Base-by-base conservation (phyloP, 2,888 invertebrate genomes). In the Thymelicus sylvestris region DNA sequence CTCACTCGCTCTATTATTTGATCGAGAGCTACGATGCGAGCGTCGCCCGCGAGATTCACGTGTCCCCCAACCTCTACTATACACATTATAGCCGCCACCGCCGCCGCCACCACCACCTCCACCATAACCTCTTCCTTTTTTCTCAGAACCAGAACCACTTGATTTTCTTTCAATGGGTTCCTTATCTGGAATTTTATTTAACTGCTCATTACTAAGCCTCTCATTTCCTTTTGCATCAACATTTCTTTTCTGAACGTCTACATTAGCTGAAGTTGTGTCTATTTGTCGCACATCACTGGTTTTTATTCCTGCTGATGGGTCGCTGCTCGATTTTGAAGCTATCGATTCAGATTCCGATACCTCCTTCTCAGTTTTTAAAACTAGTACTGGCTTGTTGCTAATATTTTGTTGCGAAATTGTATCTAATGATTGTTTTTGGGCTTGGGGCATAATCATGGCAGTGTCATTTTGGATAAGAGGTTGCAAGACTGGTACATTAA, bases 1-100 rank as follows among this genome's bases (percentile, higher is more conserved):
- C 82, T 97, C 97, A 13, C 96, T 96, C 15, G 92, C 93, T 78
- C 93, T 85, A 74, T 91, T 91, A 75, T 92, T 91, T 71, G 92
- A 92, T 80, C 82, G 92, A 8, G 92, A 92, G 82, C 79, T 94
- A 77, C 89, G 94, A 84, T 82, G 93, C 84, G 83, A 93, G 80
- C 85, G 95, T 80, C 92, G 94, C 82, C 86, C 95, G 86, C 87
- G 94, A 82, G 91, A 88, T 78, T 92, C 91, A 77, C 91, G 90
- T 59, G 92, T 86, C 55, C 94, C 93, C 89, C 93, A 91, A 75
- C 93, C 92, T 76, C 94, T 89, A 71, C 66, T 66, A 80, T 94
- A 94, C 70, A 91, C 91, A 71, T 93, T 89, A 73, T 86, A 91
- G 13, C 91, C 82, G 77, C 91, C 89, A 55, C 69, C 71, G 38